These are phyloP conservation scores for Ursus arctos DNA, from an alignment of 2,113 vertebrate genomes.

Conservation along the genomic window DNA sequence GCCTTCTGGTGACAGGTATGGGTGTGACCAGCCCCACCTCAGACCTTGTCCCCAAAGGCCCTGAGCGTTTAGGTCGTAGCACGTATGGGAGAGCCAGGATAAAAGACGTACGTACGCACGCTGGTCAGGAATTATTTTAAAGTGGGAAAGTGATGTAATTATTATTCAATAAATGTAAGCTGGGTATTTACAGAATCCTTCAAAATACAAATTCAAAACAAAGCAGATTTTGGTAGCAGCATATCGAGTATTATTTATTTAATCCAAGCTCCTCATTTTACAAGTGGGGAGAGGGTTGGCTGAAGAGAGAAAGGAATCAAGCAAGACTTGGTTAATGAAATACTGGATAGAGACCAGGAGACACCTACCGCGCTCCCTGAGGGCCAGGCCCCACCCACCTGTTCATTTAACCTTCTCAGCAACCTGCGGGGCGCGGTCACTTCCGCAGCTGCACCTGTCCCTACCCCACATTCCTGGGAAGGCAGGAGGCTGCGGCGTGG, in stretches of 20 bases:
- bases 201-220: background rate
- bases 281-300: background rate
- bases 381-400: background rate
- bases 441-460: background rate
- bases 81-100: background rate
- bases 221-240: background rate
- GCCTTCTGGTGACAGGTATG: background rate
- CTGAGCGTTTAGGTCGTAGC: background rate
- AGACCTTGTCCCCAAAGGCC: background rate
- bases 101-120: background rate
- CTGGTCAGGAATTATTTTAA: background rate
- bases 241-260: background rate
- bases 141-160: background rate
- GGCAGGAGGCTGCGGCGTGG: fast-evolving
- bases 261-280: background rate
- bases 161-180: background rate
- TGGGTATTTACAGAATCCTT: background rate
- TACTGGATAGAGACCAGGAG: background rate
- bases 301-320: background rate
- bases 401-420: no score
- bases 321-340: background rate
- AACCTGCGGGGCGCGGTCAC: fast-evolving
- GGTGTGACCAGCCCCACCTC: fast-evolving
- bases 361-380: fast-evolving
- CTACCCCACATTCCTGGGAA: fast-evolving